Evolutionary conservation across 2,797 vertebrate genomes (phyloP), one percentile per base, ranked within the genome.

Genomic region (Pipistrellus pygmaeus): DNA sequence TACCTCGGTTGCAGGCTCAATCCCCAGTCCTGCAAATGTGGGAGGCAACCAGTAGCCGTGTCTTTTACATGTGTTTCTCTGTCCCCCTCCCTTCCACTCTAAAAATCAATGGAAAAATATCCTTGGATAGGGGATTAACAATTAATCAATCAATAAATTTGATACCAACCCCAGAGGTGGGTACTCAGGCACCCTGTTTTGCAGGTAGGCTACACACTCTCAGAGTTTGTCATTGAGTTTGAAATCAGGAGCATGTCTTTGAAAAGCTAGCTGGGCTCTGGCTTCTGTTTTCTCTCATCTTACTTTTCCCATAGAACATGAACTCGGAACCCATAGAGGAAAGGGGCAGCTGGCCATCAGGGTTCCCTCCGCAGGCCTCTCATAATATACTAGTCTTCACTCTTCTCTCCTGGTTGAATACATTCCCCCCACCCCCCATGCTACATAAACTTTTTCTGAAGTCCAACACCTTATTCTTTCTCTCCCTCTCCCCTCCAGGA

Each of bases 401-500:
- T 97, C 96, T 97, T 92, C 91, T 97, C 88, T 93, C 96, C 93
- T 38, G 94, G 93, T 60, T 96, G 94, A 96, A 97, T 95, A 91
- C 96, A 46, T 62, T 55, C 17, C 91, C 5, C 2, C 20, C 80
- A 96, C 97, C 92, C 80, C 96, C 97, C 92, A 4, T 96, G 68
- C 94, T 97, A 93, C 94, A 92, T 21, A 48, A 51, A n/a, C 35
- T 64, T 81, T 97, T 95, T 95, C 92, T 97, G 93, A 91, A 96
- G 94, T 95, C 62, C 90, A 69, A 97, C n/a, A 41, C 30, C 21
- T 81, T 48, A 14, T 91, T 95, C 23, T 81, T 15, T 93, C 41
- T 89, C 82, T 92, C 30, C 72, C 44, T 62, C 2, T 72, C 86
- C 80, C 93, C 75, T 68, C 8, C 48, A 99, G 99, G 99, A 99